Base-by-base conservation (phyloP, 2,113 vertebrate species). In the Zosterops borbonicus region DNA sequence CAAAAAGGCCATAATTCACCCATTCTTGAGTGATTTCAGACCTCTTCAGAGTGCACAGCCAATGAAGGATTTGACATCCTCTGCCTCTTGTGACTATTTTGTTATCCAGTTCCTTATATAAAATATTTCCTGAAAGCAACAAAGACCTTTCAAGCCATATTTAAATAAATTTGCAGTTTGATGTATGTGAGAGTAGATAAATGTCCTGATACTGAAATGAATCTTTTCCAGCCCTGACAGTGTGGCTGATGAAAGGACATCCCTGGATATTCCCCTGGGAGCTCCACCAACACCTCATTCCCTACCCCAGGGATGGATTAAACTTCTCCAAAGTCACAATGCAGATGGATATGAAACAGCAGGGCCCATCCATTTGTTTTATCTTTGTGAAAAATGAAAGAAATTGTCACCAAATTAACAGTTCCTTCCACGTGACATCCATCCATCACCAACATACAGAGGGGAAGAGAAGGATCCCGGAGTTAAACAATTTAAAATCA, bases 371-470 rank as follows among this genome's bases (percentile, higher is more conserved):
- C 22, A 11, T 74, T 83, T 31, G 9, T 80, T 93, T 62, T 27
- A 0, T 25, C 31, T 50, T 59, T 22, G 27, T 70, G 77, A 6
- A 25, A 81, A 89, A 83, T 39, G 22, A 77, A 70, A 73, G 37
- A 15, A 71, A 50, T n/a, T 15, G 6, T 28, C 70, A 70, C n/a
- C 37, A 81, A 74, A 74, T 59, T 56, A 53, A 31, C 14, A 11
- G 5, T 55, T 24, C 44, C 60, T 81, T 70, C 59, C 44, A 25
- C 69, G 42, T 11, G 62, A 6, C 8, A 5, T 27, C 42, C 10
- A 19, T 70, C 44, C 68, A 24, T 67, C 65, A 7, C 35, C 62
- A n/a, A 4, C 27, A 37, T 6, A 2, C 0, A 15, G 41, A 0
- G 7, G 7, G 25, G 31, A 63, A 58, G 49, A 82, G 37, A 69